Conservation (phyloP, 1,140 invertebrate species). For the Drosophila azteca region DNA sequence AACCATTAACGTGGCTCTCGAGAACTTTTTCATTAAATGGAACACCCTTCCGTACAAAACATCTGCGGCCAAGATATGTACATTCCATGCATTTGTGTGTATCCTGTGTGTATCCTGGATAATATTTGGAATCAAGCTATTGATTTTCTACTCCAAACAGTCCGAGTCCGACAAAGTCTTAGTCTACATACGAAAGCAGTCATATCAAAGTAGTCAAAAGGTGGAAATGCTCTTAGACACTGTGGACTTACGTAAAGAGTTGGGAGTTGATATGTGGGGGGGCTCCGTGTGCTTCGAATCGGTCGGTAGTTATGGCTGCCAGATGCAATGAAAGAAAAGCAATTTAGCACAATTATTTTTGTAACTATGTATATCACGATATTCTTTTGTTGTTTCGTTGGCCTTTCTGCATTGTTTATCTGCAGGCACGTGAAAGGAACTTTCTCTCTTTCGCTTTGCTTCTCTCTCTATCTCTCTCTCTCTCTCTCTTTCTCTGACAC, state of each 20-base stretch:
- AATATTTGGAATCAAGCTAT: conserved; percentile 44
- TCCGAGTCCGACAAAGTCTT: conserved; percentile 31
- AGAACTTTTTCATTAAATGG: conserved; percentile 64
- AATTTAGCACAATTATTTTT: conserved; percentile 22
- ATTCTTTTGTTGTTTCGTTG: conserved; percentile 25
- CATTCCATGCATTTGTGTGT: conserved; percentile 19
- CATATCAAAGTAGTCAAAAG: conserved; percentile 3
- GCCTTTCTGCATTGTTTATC: conserved; percentile 49
- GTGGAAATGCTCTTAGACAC: conserved; percentile 2
- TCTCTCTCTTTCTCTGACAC: not conserved
- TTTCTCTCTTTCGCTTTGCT: conserved; percentile 28
- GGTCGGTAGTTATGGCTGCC: not conserved
- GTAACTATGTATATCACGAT: conserved; percentile 14
- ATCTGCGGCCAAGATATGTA: conserved; percentile 8
- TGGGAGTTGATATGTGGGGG: conserved; percentile 13
- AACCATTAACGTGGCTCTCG: not conserved
- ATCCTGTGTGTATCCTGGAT: conserved; percentile 34
- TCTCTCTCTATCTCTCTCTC: conserved; percentile 27
- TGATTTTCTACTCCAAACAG: conserved; percentile 66
- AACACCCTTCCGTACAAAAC: conserved; percentile 9
- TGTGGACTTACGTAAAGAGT: conserved; percentile 50
- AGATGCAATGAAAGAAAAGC: conserved; percentile 19
- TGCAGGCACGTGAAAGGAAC: conserved; percentile 61
- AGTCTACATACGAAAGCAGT: conserved; percentile 1
- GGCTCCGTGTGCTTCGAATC: not conserved